These are phyloP conservation scores for Carcharodon carcharias DNA, from an alignment of 2,797 vertebrate species.

Conservation along the genomic window DNA sequence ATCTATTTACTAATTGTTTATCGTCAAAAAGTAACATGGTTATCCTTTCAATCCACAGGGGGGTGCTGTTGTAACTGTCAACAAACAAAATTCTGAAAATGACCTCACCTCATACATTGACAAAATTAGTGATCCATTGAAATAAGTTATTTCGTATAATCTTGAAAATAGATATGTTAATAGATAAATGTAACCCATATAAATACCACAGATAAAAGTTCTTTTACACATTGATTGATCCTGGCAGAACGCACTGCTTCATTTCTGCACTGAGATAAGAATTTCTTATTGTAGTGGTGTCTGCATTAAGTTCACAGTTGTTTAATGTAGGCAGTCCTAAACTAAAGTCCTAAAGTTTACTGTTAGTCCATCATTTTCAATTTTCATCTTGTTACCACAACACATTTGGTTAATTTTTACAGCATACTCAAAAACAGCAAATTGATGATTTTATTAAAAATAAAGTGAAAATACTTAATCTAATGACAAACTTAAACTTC, in stretches of 20 bases:
- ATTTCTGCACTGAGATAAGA: neutral
- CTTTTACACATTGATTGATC: neutral
- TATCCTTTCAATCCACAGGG: constrained; percentile 9
- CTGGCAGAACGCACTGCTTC: neutral
- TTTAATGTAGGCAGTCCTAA: neutral
- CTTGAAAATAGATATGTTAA: neutral
- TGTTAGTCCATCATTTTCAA: neutral
- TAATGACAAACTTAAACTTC: neutral
- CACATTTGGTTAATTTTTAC: neutral
- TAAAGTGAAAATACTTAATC: neutral
- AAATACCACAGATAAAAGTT: neutral
- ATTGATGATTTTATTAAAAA: neutral
- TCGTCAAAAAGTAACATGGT: neutral
- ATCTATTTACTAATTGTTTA: neutral
- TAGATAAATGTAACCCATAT: neutral
- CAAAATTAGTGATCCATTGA: neutral
- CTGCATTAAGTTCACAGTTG: neutral
- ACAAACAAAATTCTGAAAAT: neutral
- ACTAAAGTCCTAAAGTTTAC: neutral
- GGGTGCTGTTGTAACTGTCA: constrained; percentile 12
- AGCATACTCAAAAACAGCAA: neutral
- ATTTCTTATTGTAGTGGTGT: neutral
- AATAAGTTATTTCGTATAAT: neutral
- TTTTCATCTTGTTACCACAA: neutral
- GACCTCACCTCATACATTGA: neutral